Conservation (phyloP, 2,797 vertebrate genomes). For the Kryptolebias ocellatus region DNA sequence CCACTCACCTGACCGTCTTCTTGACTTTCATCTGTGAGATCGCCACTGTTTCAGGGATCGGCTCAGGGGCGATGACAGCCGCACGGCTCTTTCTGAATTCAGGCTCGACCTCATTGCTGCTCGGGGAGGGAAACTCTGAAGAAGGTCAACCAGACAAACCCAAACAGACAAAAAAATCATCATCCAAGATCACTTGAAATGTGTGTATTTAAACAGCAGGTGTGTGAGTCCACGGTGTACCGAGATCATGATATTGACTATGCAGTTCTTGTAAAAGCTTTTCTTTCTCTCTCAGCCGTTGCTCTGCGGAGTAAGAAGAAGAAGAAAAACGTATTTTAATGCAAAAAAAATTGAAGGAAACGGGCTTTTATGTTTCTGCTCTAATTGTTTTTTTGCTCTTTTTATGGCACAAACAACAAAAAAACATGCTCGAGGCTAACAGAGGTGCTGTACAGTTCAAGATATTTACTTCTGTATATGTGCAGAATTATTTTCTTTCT, state of each 20-base stretch:
- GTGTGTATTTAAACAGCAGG: background rate
- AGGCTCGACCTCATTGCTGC: constrained; percentile 54
- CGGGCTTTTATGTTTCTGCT: background rate
- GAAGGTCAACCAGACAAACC: constrained; percentile 19
- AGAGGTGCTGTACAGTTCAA: too few species aligned
- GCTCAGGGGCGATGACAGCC: constrained; percentile 81
- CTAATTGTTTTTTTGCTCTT: background rate
- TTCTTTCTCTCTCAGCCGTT: constrained; percentile 79
- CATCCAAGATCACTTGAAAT: background rate
- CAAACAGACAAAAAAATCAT: constrained; percentile 2
- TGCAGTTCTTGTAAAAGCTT: constrained; percentile 74
- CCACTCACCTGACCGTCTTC: constrained; percentile 77
- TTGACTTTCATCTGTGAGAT: constrained; percentile 65
- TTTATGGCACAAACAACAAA: background rate
- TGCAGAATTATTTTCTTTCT: too few species aligned
- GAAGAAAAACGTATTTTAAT: background rate
- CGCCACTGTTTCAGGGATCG: constrained; percentile 68
- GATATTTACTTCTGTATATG: too few species aligned
- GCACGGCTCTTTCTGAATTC: constrained; percentile 75
- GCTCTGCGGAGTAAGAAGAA: constrained; percentile 54
- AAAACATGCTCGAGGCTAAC: too few species aligned
- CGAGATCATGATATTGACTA: constrained; percentile 72
- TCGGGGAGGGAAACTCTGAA: constrained; percentile 66
- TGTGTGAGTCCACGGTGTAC: constrained; percentile 55
- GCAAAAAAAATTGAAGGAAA: background rate